Evolutionary conservation across 2,113 vertebrate species (phyloP), one percentile per base, ranked within the genome.

Genomic region (Trinectes maculatus): DNA sequence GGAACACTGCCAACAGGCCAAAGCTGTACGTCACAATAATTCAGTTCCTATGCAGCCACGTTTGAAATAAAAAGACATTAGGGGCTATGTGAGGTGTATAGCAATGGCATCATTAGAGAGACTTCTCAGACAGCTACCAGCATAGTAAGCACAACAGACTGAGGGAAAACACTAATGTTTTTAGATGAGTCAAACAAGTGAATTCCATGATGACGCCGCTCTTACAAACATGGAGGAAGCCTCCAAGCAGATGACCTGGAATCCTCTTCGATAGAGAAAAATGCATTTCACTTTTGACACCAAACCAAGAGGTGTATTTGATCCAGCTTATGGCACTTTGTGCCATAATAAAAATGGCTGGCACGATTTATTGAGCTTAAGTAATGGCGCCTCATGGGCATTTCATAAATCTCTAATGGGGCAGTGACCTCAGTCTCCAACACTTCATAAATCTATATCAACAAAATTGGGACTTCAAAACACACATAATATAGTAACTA

Each of bases 381-480:
- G 77, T 74, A 80, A 87, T 71, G 64, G 68, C 46, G 71, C 80
- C 79, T 91, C 75, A 67, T 74, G 83, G 85, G 76, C 75, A 89
- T 92, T 89, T 89, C 89, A 92, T 92, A 92, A 91, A 92, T 91
- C 90, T 91, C 79, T 59, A 75, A 88, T 55, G 82, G 83, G 87
- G 79, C 76, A 67, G 74, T 88, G 91, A 93, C 90, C 90, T 87
- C 84, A 87, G 75, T 69, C 56, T 60, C 73, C 51, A 70, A 81
- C 92, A 93, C 91, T 26, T 89, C 89, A 87, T 93, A 91, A 92
- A 92, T 93, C 91, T 71, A 83, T 69, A 89, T 89, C 49, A 86
- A 77, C 81, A 83, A 86, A 85, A 92, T 74, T 81, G 81, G 47
- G 85, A 86, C 85, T 85, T 87, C 83, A 84, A 84, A 85, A 85